These are phyloP conservation scores for Morone saxatilis DNA, from an alignment of 2,113 vertebrate species.

Conservation along the genomic window DNA sequence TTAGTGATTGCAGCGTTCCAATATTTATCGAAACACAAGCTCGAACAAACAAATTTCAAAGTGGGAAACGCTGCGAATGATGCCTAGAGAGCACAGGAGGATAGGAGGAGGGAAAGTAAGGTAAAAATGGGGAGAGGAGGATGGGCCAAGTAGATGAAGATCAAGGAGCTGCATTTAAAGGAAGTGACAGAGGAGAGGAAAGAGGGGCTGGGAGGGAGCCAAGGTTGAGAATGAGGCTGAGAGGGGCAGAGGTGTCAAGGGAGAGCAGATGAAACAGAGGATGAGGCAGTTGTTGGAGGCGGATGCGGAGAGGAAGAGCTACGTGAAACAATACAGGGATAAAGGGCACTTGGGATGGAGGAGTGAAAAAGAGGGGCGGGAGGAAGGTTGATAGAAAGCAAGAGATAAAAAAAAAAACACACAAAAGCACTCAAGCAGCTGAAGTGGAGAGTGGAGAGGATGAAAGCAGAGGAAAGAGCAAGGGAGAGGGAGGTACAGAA, in stretches of 20 bases:
- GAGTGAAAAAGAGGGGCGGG: constrained; percentile 30
- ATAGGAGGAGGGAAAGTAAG: neutral
- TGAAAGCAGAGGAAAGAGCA: constrained; percentile 28
- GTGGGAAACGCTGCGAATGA: neutral
- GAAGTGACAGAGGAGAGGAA: constrained; percentile 52
- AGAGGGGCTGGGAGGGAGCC: constrained; percentile 51
- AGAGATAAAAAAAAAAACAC: constrained; percentile 18
- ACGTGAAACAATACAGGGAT: constrained; percentile 54
- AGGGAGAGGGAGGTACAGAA: constrained; percentile 7
- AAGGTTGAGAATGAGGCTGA: constrained; percentile 54
- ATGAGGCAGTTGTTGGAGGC: constrained; percentile 45
- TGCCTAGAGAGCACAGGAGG: constrained; percentile 10
- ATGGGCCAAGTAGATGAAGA: constrained; percentile 59
- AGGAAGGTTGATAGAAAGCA: constrained; percentile 32
- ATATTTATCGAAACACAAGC: constrained; percentile 32
- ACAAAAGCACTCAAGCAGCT: constrained; percentile 36
- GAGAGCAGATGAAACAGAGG: constrained; percentile 61
- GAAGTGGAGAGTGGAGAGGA: constrained; percentile 32
- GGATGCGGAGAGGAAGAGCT: constrained; percentile 42
- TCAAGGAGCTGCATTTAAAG: constrained; percentile 55
- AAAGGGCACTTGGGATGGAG: constrained; percentile 55
- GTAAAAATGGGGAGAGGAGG: constrained; percentile 16
- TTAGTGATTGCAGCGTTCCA: constrained; percentile 14
- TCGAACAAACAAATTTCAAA: constrained; percentile 31
- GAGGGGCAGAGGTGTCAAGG: constrained; percentile 40